Conservation (phyloP, 2,888 invertebrate species). For the Hirtodrosophila trivittata region DNA sequence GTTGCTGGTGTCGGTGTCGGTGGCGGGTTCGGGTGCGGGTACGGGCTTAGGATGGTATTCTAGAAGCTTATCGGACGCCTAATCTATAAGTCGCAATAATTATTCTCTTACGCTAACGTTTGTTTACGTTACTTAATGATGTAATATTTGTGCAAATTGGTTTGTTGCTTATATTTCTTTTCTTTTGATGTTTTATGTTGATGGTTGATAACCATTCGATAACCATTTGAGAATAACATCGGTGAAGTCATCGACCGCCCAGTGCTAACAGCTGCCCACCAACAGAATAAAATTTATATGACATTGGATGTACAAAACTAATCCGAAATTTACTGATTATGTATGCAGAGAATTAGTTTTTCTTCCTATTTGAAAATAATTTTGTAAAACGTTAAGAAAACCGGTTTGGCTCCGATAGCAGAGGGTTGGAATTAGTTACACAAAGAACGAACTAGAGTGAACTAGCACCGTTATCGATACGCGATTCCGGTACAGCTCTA, state of each 20-base stretch:
- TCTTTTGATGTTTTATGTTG: constrained; percentile 27
- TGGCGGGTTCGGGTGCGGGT: not conserved
- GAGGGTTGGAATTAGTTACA: constrained; percentile 4
- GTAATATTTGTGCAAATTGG: constrained; percentile 51
- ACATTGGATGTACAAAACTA: not conserved
- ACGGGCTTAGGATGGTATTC: constrained; percentile 6
- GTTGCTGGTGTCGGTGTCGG: constrained; percentile 1
- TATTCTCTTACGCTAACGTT: constrained; percentile 26
- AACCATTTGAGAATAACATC: constrained; percentile 20
- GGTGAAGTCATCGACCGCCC: constrained; percentile 6
- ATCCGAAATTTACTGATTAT: constrained; percentile 2
- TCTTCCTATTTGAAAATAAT: not conserved
- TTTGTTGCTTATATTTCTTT: constrained; percentile 42
- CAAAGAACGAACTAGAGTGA: constrained; percentile 11
- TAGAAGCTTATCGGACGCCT: constrained; percentile 38
- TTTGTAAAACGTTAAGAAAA: constrained; percentile 1
- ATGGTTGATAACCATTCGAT: constrained; percentile 35
- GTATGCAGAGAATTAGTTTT: not conserved
- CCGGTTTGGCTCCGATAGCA: constrained; percentile 18
- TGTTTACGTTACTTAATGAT: constrained; percentile 46
- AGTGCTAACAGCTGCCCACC: not conserved
- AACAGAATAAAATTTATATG: too few species aligned
- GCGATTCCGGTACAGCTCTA: constrained; percentile 60
- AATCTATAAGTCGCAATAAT: constrained; percentile 58
- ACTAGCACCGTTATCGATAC: constrained; percentile 45